phyloP scores from a whole-genome alignment of 2,113 vertebrate genomes.

The Cyprinodon variegatus region DNA sequence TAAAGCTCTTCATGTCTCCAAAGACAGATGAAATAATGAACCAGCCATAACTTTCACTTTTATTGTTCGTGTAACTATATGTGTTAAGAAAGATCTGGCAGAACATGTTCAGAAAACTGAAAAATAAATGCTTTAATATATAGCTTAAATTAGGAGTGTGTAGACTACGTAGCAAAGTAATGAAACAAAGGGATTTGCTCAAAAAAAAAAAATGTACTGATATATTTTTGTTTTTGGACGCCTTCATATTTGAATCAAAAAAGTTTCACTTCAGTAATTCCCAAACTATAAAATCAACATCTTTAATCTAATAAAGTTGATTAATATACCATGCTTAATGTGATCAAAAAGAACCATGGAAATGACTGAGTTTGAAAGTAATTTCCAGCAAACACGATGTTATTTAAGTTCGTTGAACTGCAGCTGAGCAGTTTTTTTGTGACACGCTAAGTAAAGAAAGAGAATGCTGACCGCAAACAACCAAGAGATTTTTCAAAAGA shows the following conservation, averaged over 20 bases:
- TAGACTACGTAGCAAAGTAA: too few species aligned
- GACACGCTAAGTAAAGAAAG: background rate
- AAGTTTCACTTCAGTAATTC: background rate
- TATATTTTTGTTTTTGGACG: background rate
- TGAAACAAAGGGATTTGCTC: background rate
- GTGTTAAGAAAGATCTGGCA: too few species aligned
- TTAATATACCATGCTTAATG: background rate
- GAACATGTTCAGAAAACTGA: background rate
- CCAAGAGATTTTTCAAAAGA: background rate
- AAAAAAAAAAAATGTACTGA: background rate
- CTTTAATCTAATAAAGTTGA: background rate
- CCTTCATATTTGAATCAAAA: background rate
- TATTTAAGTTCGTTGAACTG: background rate
- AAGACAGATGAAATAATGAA: background rate
- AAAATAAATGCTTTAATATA: background rate
- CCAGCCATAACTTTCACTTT: background rate
- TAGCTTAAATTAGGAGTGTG: background rate
- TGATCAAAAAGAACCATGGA: background rate
- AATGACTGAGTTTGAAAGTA: background rate
- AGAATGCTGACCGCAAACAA: constrained; percentile 21
- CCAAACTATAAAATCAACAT: background rate
- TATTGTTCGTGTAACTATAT: background rate
- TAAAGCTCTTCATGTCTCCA: background rate
- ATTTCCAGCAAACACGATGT: background rate
- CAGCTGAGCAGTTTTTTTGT: background rate